These are phyloP conservation scores for Synergus itoensis DNA, from an alignment of 2,888 invertebrate genomes.

Conservation along the genomic window DNA sequence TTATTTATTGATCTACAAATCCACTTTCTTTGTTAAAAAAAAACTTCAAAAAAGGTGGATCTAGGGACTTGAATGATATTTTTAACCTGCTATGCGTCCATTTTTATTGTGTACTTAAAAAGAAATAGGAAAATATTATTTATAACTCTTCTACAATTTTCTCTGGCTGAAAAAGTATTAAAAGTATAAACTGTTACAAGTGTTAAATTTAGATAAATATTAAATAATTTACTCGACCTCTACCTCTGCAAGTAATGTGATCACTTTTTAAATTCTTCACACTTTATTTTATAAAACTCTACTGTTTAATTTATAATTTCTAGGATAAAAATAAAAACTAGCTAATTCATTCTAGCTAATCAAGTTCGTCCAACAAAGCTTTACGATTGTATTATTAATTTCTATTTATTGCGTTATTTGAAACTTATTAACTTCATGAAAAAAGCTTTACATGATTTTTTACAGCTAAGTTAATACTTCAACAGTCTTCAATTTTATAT, in stretches of 20 bases:
- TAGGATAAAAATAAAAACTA: conserved; percentile 18
- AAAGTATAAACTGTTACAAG: neutral
- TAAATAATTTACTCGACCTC: conserved; percentile 33
- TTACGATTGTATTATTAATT: conserved; percentile 37
- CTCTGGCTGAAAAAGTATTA: neutral
- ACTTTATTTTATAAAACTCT: conserved; percentile 1
- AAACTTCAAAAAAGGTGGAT: neutral
- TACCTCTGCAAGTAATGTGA: conserved; percentile 26
- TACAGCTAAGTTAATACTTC: conserved; percentile 36
- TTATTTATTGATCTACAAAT: neutral
- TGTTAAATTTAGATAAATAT: neutral
- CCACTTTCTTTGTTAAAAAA: neutral
- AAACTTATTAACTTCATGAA: conserved; percentile 10
- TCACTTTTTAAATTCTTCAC: conserved; percentile 8
- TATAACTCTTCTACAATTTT: neutral
- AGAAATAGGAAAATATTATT: conserved; percentile 9
- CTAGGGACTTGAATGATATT: neutral
- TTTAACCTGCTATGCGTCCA: neutral
- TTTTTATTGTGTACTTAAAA: conserved; percentile 29
- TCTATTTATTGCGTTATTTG: conserved; percentile 24
- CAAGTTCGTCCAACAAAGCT: conserved; percentile 33
- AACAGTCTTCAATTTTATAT: conserved; percentile 44
- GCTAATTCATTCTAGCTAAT: conserved; percentile 14
- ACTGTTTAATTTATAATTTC: neutral
- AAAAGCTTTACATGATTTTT: conserved; percentile 9